A percentile compares a stretch with the other conserved stretches of the same genome.
phyloP scores from a whole-genome alignment of 2,797 vertebrate genomes.

The Poeciliopsis gracilis region DNA sequence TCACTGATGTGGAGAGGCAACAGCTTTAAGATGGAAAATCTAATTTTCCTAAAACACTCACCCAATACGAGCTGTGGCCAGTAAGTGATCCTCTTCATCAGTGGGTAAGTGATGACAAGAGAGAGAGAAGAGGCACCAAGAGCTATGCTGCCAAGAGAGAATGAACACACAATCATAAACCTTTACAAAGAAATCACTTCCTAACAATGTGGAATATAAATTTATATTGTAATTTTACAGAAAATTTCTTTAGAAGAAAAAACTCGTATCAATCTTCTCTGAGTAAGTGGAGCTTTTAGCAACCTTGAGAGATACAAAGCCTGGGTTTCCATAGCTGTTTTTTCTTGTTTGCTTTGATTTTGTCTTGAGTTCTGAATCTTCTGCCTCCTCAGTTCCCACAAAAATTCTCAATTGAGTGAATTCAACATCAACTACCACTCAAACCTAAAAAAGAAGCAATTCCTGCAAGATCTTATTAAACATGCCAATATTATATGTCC shows the following conservation, averaged over 20 bases:
- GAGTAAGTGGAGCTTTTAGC: not conserved
- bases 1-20: not conserved
- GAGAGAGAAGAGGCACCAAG: conserved; percentile 90
- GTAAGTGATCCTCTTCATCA: conserved; percentile 97
- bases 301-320: not conserved
- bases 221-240: not conserved
- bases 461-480: not conserved
- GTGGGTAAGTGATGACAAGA: conserved; percentile 90
- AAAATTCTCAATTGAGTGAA: not conserved
- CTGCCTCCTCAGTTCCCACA: not conserved
- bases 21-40: not conserved
- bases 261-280: not conserved
- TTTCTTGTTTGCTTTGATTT: not conserved
- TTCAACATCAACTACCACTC: not conserved
- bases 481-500: no score
- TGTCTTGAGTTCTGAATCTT: not conserved
- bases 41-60: conserved; percentile 48
- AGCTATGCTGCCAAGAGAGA: conserved; percentile 80
- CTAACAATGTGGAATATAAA: not conserved
- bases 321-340: not conserved
- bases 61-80: conserved; percentile 95
- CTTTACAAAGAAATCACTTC: not conserved
- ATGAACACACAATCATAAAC: not conserved
- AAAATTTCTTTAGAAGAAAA: not conserved
- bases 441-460: not conserved